Evolutionary conservation across 2,888 invertebrate species (phyloP).

Genomic region (Halocaridina rubra): DNA sequence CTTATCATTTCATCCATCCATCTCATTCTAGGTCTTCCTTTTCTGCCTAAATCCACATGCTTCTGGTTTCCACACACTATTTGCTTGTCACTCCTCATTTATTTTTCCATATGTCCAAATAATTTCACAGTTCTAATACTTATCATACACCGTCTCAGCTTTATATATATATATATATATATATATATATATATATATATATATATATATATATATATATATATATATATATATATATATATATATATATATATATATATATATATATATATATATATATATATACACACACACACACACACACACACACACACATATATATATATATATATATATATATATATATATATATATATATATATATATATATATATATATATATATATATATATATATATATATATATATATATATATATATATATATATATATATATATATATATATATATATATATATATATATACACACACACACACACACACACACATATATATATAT

Average conservation of each 20-base stretch:
- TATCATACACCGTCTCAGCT: too few species aligned
- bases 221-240: not conserved
- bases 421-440: not conserved
- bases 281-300: not conserved
- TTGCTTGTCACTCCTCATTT: too few species aligned
- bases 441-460: not conserved
- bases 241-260: not conserved
- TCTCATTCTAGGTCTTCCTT: too few species aligned
- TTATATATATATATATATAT: not conserved
- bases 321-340: conserved; percentile 2
- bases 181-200: not conserved
- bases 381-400: not conserved
- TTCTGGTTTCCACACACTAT: too few species aligned
- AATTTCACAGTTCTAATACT: too few species aligned
- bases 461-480: too few species aligned
- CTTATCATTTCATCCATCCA: too few species aligned
- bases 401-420: not conserved
- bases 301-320: not conserved
- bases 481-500: too few species aligned
- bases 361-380: not conserved
- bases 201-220: not conserved
- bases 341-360: not conserved
- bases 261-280: not conserved
- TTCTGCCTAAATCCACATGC: too few species aligned
- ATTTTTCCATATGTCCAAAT: too few species aligned